Conservation (phyloP, 2,888 invertebrate genomes). For the Sphaerophoria taeniata region DNA sequence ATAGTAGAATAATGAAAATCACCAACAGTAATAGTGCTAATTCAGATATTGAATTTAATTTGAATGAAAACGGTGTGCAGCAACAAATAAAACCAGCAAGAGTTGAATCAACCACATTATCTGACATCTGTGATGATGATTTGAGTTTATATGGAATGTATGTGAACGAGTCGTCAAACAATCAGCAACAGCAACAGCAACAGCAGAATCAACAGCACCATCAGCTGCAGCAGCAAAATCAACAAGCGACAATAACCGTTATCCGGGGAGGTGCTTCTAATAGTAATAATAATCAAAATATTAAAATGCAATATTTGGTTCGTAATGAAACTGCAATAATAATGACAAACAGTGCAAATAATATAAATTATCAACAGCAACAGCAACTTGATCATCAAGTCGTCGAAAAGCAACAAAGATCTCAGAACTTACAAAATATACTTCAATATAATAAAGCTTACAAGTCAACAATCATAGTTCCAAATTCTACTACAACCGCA, state of each 20-base stretch:
- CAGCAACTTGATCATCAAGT: constrained; percentile 9
- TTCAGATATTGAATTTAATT: constrained; percentile 53
- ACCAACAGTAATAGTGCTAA: constrained; percentile 58
- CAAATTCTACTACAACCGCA: constrained; percentile 51
- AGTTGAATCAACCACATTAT: constrained; percentile 31
- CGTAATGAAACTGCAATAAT: constrained; percentile 64
- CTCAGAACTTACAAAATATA: constrained; percentile 40
- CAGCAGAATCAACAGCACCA: constrained; percentile 62
- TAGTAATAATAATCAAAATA: constrained; percentile 65
- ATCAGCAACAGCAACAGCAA: constrained; percentile 56
- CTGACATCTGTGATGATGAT: constrained; percentile 65
- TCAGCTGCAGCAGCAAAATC: constrained; percentile 57
- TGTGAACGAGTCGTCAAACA: constrained; percentile 41
- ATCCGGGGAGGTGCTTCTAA: constrained; percentile 62
- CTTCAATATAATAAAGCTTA: constrained; percentile 62
- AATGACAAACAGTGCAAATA: constrained; percentile 46
- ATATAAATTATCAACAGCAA: constrained; percentile 51
- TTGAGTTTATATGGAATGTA: constrained; percentile 62
- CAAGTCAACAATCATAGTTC: constrained; percentile 64
- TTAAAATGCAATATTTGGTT: constrained; percentile 63
- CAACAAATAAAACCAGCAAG: constrained; percentile 48
- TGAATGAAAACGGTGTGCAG: constrained; percentile 46
- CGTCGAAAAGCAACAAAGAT: not conserved
- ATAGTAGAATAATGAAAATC: constrained; percentile 58
- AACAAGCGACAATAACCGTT: constrained; percentile 69